Percentiles rank a stretch among this genome's conserved stretches.
phyloP scores from a whole-genome alignment of 1,140 invertebrate species.

The Drosophila teissieri region DNA sequence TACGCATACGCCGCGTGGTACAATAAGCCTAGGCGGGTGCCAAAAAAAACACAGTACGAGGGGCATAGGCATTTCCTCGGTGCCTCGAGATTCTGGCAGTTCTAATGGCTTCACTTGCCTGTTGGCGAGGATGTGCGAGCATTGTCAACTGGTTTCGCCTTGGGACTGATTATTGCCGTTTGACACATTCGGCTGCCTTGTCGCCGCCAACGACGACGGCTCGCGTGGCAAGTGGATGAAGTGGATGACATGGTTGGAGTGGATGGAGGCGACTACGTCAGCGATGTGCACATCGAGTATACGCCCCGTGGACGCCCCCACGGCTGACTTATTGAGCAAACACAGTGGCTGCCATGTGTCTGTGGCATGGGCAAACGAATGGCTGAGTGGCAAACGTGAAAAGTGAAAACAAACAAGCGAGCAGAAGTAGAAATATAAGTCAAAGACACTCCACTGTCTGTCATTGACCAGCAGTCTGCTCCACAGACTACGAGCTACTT shows the following conservation, averaged over 20 bases:
- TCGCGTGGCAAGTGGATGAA: conserved; percentile 19
- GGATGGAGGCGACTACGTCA: neutral
- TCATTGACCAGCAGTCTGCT: conserved; percentile 30
- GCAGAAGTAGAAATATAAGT: conserved; percentile 12
- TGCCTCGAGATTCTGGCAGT: neutral
- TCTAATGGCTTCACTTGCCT: conserved; percentile 18
- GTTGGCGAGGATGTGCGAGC: conserved; percentile 23
- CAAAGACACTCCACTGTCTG: conserved; percentile 33
- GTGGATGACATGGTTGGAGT: neutral
- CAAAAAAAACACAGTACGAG: neutral
- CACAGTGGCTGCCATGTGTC: conserved; percentile 26
- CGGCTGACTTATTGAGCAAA: conserved; percentile 34
- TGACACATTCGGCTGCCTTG: conserved; percentile 69
- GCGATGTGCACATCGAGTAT: conserved; percentile 44
- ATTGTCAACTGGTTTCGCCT: conserved; percentile 61
- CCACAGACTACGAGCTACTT: conserved; percentile 17
- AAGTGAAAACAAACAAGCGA: conserved; percentile 52
- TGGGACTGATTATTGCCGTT: conserved; percentile 76
- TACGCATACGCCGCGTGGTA: conserved; percentile 64
- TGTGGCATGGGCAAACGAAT: conserved; percentile 29
- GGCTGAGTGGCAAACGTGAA: conserved; percentile 57
- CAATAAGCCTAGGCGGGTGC: neutral
- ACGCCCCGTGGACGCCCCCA: conserved; percentile 46
- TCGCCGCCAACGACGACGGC: conserved; percentile 1
- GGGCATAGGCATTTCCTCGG: neutral